Conservation (phyloP, 2,797 vertebrate species). For the Clarias laeviceps region DNA sequence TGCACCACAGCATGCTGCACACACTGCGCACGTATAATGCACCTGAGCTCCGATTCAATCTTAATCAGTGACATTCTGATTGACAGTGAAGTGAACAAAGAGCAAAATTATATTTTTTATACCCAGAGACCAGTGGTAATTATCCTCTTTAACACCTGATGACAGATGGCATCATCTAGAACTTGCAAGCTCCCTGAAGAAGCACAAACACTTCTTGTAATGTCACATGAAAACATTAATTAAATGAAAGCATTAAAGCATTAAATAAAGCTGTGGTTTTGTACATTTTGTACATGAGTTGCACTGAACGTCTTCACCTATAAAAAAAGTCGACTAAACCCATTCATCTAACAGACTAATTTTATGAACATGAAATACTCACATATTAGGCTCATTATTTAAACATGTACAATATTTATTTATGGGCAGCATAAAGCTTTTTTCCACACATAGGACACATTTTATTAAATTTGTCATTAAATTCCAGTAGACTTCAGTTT, state of each 20-base stretch:
- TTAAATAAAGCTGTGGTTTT: too few species aligned
- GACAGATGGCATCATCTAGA: slow-evolving; percentile 5
- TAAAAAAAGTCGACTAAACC: neutral
- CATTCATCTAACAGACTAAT: neutral
- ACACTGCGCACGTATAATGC: neutral
- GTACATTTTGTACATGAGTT: too few species aligned
- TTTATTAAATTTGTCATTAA: neutral
- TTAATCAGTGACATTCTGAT: neutral
- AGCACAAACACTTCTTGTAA: neutral
- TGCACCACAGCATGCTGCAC: neutral
- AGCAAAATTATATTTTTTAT: neutral
- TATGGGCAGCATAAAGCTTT: neutral
- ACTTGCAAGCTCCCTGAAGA: neutral
- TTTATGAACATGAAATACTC: neutral
- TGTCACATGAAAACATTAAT: neutral
- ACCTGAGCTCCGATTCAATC: neutral
- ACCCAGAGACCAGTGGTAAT: neutral
- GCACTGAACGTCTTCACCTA: neutral
- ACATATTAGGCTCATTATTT: neutral
- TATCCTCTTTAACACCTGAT: slow-evolving; percentile 4
- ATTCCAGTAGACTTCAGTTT: neutral
- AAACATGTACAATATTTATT: neutral
- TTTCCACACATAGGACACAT: neutral
- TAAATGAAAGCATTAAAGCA: too few species aligned
- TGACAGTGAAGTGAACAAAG: neutral